A percentile compares a stretch with the other conserved stretches of the same genome.
Evolutionary conservation across 2,113 vertebrate genomes (phyloP).

Genomic region (Lonchura striata): DNA sequence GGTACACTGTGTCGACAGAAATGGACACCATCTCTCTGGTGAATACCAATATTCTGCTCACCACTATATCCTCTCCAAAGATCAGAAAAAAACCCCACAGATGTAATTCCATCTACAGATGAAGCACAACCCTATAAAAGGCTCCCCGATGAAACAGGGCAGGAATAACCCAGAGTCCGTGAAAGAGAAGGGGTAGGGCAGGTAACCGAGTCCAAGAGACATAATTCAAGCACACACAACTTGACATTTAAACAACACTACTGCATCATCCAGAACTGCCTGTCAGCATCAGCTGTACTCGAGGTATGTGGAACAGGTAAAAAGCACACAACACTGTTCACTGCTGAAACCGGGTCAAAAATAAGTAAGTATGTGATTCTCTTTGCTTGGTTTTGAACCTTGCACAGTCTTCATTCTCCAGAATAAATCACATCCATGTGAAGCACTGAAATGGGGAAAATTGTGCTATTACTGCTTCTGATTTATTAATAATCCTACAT

Average conservation of each 20-base stretch:
- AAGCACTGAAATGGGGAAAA: not conserved
- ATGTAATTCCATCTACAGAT: not conserved
- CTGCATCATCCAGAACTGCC: not conserved
- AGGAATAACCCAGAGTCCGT: fast-evolving
- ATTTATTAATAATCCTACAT: not conserved
- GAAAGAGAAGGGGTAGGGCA: not conserved
- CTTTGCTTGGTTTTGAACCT: not conserved
- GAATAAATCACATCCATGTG: fast-evolving
- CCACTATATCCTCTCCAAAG: not conserved
- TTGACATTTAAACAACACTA: fast-evolving
- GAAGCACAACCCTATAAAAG: not conserved
- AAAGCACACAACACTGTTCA: not conserved
- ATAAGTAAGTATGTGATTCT: not conserved
- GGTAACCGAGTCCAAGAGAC: fast-evolving
- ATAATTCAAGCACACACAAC: not conserved
- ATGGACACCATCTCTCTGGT: fast-evolving
- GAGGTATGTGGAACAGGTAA: fast-evolving
- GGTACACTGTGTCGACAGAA: not conserved
- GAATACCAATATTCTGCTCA: not conserved
- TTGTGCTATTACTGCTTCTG: fast-evolving
- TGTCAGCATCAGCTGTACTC: fast-evolving
- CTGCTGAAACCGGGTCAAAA: not conserved
- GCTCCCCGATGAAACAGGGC: not conserved
- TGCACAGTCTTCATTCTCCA: not conserved
- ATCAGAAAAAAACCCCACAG: not conserved